Conservation (phyloP, 2,113 vertebrate genomes). For the Siniperca knerii region DNA sequence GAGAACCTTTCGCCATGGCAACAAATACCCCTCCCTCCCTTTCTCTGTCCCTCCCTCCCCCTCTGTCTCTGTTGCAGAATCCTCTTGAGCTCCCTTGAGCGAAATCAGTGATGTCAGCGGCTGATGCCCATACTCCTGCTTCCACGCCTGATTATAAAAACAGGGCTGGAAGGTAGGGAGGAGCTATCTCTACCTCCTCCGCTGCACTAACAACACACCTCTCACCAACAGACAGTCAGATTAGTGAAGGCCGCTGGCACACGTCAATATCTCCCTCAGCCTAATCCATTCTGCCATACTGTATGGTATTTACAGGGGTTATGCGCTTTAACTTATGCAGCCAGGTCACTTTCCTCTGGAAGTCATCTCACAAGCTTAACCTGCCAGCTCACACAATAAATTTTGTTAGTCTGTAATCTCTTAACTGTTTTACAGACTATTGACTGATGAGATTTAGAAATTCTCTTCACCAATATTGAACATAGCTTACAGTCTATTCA, state of each 20-base stretch:
- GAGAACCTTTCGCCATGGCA: conserved; percentile 95
- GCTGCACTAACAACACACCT: conserved; percentile 29
- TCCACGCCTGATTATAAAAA: conserved; percentile 57
- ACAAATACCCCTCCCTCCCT: conserved; percentile 88
- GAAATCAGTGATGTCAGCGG: conserved; percentile 92
- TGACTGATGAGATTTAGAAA: not conserved
- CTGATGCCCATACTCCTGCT: conserved; percentile 69
- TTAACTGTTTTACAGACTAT: not conserved
- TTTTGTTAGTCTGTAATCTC: conserved; percentile 11
- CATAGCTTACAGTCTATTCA: not conserved
- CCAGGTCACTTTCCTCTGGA: conserved; percentile 61
- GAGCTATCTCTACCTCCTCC: conserved; percentile 34
- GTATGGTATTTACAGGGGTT: conserved; percentile 61
- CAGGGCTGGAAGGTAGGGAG: conserved; percentile 46
- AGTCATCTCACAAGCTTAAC: conserved; percentile 37
- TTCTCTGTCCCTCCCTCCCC: conserved; percentile 64
- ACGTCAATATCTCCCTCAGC: conserved; percentile 61
- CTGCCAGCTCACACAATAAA: not conserved
- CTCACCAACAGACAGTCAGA: conserved; percentile 57
- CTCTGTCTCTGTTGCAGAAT: conserved; percentile 78
- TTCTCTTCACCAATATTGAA: not conserved
- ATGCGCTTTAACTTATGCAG: conserved; percentile 56
- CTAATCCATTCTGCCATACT: conserved; percentile 71
- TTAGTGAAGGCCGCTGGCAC: conserved; percentile 71
- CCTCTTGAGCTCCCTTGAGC: conserved; percentile 88